Conservation (phyloP, 2,888 invertebrate species). For the Augiades crinisus region DNA sequence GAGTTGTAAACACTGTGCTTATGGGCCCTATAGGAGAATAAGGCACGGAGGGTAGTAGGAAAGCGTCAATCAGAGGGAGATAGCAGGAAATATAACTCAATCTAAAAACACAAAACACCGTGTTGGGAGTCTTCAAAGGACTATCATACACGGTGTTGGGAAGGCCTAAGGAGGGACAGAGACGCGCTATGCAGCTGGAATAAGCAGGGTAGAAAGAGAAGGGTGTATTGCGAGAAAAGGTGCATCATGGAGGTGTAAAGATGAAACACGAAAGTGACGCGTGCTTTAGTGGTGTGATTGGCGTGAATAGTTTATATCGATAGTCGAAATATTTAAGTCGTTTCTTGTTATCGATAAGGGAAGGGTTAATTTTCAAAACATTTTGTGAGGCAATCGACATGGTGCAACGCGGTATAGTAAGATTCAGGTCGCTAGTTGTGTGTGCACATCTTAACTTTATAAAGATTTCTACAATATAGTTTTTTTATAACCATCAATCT, state of each 20-base stretch:
- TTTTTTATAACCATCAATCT: no score
- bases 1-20: slow-evolving; percentile 19
- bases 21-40: slow-evolving; percentile 10
- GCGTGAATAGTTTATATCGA: slow-evolving; percentile 10
- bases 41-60: slow-evolving; percentile 24
- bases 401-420: no score
- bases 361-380: no score
- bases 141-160: slow-evolving; percentile 6
- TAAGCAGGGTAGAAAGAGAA: slow-evolving; percentile 41
- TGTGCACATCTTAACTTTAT: no score
- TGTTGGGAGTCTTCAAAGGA: slow-evolving; percentile 8
- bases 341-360: no score
- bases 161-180: not conserved
- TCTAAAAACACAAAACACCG: slow-evolving; percentile 1
- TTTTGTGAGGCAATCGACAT: no score
- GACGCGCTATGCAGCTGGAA: slow-evolving; percentile 34
- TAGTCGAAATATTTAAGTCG: no score
- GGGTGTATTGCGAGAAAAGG: slow-evolving; percentile 45
- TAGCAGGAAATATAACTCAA: slow-evolving; percentile 1
- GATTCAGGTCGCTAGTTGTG: no score
- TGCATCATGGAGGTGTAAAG: slow-evolving; percentile 77
- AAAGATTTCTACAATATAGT: no score
- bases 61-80: slow-evolving; percentile 17
- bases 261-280: slow-evolving; percentile 78
- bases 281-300: slow-evolving; percentile 54